These are phyloP conservation scores for Saturnia pavonia DNA, from an alignment of 2,888 invertebrate species.

Conservation along the genomic window DNA sequence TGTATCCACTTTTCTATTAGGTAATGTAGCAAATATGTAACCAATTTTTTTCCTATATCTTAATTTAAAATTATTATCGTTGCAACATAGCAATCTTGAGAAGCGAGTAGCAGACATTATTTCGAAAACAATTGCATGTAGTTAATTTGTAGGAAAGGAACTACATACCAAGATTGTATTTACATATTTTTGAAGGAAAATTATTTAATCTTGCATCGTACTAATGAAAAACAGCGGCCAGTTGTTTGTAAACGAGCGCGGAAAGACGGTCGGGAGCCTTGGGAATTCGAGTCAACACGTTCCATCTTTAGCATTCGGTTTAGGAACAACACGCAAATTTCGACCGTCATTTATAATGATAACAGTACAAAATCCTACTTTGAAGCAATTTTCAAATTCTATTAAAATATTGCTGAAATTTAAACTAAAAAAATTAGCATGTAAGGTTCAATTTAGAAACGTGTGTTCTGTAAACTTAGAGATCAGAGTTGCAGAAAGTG, in stretches of 20 bases:
- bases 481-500: constrained; percentile 60
- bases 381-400: constrained; percentile 40
- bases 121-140: constrained; percentile 24
- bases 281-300: constrained; percentile 68
- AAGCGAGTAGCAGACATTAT: constrained; percentile 7
- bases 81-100: constrained; percentile 1
- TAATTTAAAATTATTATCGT: neutral
- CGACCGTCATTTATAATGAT: constrained; percentile 32
- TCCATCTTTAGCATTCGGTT: constrained; percentile 57
- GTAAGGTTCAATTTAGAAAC: constrained; percentile 47
- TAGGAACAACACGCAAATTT: constrained; percentile 34
- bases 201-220: constrained; percentile 65
- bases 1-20: too few relatives aligned
- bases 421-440: constrained; percentile 35
- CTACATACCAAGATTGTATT: constrained; percentile 46
- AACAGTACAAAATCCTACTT: constrained; percentile 12
- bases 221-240: constrained; percentile 68
- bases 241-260: constrained; percentile 71
- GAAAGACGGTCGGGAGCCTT: constrained; percentile 64
- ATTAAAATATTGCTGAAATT: constrained; percentile 27
- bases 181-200: constrained; percentile 62
- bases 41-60: neutral
- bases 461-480: constrained; percentile 46
- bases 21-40: too few relatives aligned
- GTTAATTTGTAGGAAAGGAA: constrained; percentile 40